Conservation (phyloP, 2,113 vertebrate genomes). For the Passer domesticus region DNA sequence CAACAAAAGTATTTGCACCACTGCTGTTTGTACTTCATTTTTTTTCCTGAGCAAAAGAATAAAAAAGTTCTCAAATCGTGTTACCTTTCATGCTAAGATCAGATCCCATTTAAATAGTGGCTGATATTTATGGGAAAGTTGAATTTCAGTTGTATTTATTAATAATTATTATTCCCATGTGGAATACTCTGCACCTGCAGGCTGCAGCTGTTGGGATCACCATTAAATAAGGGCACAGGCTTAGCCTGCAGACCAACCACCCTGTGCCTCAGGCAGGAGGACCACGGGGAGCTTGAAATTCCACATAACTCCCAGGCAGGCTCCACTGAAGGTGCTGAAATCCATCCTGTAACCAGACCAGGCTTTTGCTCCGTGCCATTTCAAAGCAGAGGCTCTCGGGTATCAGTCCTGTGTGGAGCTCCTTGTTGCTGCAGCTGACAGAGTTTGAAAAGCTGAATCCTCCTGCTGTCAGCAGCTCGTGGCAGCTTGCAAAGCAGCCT, state of each 20-base stretch:
- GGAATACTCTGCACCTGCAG: neutral
- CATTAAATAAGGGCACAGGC: neutral
- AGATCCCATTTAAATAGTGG: neutral
- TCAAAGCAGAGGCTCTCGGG: neutral
- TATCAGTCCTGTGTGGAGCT: neutral
- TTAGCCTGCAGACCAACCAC: neutral
- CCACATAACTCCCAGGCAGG: neutral
- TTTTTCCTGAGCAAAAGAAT: neutral
- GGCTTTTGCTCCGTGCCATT: neutral
- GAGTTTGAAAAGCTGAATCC: neutral
- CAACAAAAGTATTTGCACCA: neutral
- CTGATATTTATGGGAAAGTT: neutral
- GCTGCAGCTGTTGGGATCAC: neutral
- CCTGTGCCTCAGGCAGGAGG: neutral
- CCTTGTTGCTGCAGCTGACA: neutral
- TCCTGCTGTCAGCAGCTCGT: neutral
- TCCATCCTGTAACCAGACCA: neutral
- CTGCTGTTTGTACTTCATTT: neutral
- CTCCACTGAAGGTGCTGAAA: neutral
- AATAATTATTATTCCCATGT: neutral
- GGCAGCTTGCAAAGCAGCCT: neutral
- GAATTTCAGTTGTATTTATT: neutral
- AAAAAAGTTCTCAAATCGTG: neutral
- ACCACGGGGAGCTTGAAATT: rapidly evolving
- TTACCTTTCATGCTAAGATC: neutral